Percentiles rank a stretch among this genome's conserved stretches.
phyloP scores from a whole-genome alignment of 2,888 invertebrate genomes.

The Miltochrista miniata region DNA sequence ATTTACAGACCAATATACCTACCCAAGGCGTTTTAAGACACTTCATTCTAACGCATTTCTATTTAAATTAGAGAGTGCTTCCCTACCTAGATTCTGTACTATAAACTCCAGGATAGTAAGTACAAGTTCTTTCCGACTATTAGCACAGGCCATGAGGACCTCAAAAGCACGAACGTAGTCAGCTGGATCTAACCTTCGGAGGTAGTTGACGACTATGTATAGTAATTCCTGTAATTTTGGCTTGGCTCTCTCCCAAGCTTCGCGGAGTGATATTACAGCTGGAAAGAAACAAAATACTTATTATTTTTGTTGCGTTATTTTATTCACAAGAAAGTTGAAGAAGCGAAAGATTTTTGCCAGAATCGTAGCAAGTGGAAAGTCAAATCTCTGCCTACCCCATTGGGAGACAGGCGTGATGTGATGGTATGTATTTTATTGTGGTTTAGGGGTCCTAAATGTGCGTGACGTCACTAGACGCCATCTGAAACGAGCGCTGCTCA shows the following conservation, averaged over 20 bases:
- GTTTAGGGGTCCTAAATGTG: no score
- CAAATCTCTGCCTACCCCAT: no score
- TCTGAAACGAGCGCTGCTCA: no score
- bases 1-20: background rate
- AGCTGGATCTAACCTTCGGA: slow-evolving; percentile 52
- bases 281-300: slow-evolving; percentile 24
- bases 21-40: background rate
- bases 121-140: slow-evolving; percentile 57
- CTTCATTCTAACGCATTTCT: background rate
- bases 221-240: slow-evolving; percentile 58
- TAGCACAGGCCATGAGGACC: slow-evolving; percentile 55
- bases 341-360: no score
- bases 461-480: no score
- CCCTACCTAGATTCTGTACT: slow-evolving; percentile 53
- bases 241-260: slow-evolving; percentile 61
- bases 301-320: no score
- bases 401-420: no score
- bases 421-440: no score
- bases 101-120: slow-evolving; percentile 65
- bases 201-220: slow-evolving; percentile 64
- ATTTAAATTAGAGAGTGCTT: slow-evolving; percentile 52
- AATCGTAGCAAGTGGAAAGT: no score
- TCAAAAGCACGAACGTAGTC: slow-evolving; percentile 58
- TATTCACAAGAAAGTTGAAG: no score
- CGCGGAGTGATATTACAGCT: slow-evolving; percentile 63